A percentile compares a stretch with the other conserved stretches of the same genome.
phyloP scores from a whole-genome alignment of 2,888 invertebrate genomes.

The Orthosia incerta region DNA sequence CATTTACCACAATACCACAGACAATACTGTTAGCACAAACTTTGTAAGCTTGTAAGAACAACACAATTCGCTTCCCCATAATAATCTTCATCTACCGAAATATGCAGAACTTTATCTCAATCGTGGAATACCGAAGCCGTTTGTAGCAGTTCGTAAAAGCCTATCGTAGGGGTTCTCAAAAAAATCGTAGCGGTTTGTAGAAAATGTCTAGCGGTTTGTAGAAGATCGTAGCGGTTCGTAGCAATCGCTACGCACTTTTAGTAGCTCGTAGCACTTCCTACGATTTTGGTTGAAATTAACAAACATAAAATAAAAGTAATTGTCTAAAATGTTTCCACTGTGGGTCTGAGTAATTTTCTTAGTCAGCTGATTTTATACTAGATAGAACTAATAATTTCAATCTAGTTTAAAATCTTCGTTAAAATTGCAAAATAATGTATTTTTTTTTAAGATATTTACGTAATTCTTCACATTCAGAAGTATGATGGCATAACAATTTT shows the following conservation, averaged over 20 bases:
- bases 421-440: too few relatives aligned
- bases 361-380: not conserved
- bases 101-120: not conserved
- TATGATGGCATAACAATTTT: too few relatives aligned
- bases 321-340: not conserved
- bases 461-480: too few relatives aligned
- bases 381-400: too few relatives aligned
- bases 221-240: too few relatives aligned
- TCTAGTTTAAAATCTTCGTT: too few relatives aligned
- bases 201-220: not conserved
- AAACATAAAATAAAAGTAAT: too few relatives aligned
- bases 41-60: conserved; percentile 23
- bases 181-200: not conserved
- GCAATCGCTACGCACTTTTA: too few relatives aligned
- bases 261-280: conserved; percentile 17
- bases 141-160: not conserved
- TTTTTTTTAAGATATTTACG: too few relatives aligned
- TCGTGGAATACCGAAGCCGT: not conserved
- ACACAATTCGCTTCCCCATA: conserved; percentile 21
- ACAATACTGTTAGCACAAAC: conserved; percentile 28
- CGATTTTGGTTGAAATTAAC: not conserved
- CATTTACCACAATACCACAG: conserved; percentile 25
- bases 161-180: not conserved
- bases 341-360: not conserved
- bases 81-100: not conserved